Base-by-base conservation (phyloP, 2,888 invertebrate genomes). In the Crepidodera aurea region DNA sequence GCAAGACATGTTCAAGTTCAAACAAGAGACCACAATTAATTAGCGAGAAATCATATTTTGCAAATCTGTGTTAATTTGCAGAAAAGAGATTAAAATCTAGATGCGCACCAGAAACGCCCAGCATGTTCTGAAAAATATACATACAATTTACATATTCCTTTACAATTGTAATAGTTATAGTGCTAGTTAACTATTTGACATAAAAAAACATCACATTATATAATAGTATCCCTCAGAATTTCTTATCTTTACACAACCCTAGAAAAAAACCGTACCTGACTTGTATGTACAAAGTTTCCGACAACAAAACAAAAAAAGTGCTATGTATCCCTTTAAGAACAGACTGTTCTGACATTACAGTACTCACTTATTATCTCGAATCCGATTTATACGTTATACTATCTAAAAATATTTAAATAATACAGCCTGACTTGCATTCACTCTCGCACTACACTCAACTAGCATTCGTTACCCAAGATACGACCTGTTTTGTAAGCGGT, bases 391-490 rank as follows among this genome's bases (percentile, higher is more conserved):
- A 53, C 39, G 29, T 62, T 34, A 71, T 70, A 72, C 69, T 72
- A 67, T 65, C 73, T 77, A 72, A 64, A 66, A 72, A 68, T 44
- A 48, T 73, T 77, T 75, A 78, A 77, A 77, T 77, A 78, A 76
- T 73, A 79, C 79, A 79, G 78, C 79, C 79, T 78, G 76, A 79
- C 77, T 78, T 78, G 78, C 79, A 77, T 70, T 72, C 77, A 75
- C 73, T 69, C 77, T 53, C 69, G 62, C 69, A 71, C 60, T 65
- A 62, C 67, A 42, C 65, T 57, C 59, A 55, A 53, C 67, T 65
- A 57, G 53, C 65, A 67, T 67, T 68, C 65, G 57, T 64, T 69
- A 65, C 61, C 50, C 60, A 64, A 62, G 54, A 63, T 34, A 42
- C 60, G 69, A 68, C 70, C 69, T 66, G 66, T 68, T 71, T 74